Base-by-base conservation (phyloP, 2,113 vertebrate species). In the Gracilinanus agilis region DNA sequence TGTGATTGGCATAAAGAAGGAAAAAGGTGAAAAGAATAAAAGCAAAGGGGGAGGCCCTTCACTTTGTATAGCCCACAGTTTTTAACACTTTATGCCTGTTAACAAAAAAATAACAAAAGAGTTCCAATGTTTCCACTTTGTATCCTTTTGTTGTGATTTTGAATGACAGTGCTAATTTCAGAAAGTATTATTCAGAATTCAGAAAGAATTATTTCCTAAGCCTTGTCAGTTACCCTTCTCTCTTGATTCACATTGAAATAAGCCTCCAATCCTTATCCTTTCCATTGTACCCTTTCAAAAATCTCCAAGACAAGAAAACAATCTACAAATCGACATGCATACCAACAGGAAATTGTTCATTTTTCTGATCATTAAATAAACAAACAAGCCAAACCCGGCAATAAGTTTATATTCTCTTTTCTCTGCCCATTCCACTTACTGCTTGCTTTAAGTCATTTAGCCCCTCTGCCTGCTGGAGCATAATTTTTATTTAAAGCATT, bases 401-500 rank as follows among this genome's bases (percentile, higher is more conserved):
- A 53, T 94, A 4, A 91, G 12, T 88, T 92, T 54, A 53, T 92
- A 90, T 49, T 56, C 49, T 95, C 96, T 25, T 75, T 93, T 95
- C 61, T 61, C 94, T 19, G 54, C 53, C 44, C 34, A 0, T 0
- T 83, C n/a, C 7, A 21, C 67, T 83, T 83, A 40, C 16, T n/a
- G 61, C 61, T 34, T 92, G 54, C 56, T 96, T 89, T 34, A 95
- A 92, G 25, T 55, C 96, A 95, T 98, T 97, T 95, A 97, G 94
- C 92, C 67, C 92, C 92, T 98, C 98, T 95, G 88, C 92, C 67
- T 97, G 93, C 93, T 96, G 91, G 96, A 90, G 24, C 3, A 44
- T 75, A 94, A 93, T 94, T 97, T 97, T 58, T 94, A 90, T 96
- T 92, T 96, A 94, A 93, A 93, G 13, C 6, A 1, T 96, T 96